Evolutionary conservation across 2,888 invertebrate genomes (phyloP), one percentile per base, ranked within the genome.

Genomic region (Ischnus inquisitorius): DNA sequence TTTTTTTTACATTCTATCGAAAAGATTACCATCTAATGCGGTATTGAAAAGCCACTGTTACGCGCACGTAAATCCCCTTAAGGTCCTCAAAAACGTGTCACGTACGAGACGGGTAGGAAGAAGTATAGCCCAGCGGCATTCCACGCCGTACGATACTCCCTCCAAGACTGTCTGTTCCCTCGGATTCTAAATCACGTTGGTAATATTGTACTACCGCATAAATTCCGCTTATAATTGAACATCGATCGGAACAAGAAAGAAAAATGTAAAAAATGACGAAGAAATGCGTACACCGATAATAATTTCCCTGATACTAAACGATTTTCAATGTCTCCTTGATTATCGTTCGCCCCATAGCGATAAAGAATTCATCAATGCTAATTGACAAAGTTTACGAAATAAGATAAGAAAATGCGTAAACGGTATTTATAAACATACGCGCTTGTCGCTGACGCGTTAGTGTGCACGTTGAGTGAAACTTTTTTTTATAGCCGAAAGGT

Each of bases 11-110:
- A 51, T 57, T 14, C 5, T 10, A 25, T 22, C n/a, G 22, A 1
- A 3, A 22, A 14, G 12, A 14, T 22, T 25, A 22, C 57, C 4
- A 25, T 57, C 25, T 14, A 46, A 46, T 0, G 3, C n/a, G 5
- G 10, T 34, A 8, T 19, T 5, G 8, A 65, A 41, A 46, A 46
- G 10, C 43, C 39, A 14, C 25, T 12, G 22, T 12, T 12, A 4
- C 48, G 22, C 3, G 34, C 19, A 12, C 10, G 41, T 41, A 28
- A 12, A 48, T 62, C 48, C 67, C 22, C 57, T 64, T 39, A 34
- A 67, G 72, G 62, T 51, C 62, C 62, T 78, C 62, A 62, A 79
- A 79, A 83, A 79, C 68, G 46, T 62, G 82, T 83, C 82, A 75
- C 68, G 82, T 75, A 79, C 60, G 39, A 25, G 60, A 28, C 28